phyloP scores from a whole-genome alignment of 2,113 vertebrate genomes.

The Pelecanus crispus region DNA sequence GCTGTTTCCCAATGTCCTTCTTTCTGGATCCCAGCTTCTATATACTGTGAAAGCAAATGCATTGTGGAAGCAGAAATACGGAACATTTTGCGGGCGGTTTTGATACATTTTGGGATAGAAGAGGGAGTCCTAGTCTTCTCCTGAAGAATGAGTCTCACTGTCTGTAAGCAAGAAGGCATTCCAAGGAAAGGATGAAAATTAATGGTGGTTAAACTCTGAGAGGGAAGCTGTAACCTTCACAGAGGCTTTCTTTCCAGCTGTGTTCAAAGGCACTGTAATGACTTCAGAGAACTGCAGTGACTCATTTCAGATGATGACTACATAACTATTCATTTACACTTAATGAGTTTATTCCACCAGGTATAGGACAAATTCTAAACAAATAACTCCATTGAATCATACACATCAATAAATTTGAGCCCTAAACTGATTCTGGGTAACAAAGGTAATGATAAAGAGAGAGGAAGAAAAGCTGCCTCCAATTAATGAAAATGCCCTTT shows the following conservation, averaged over 20 bases:
- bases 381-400: conserved; percentile 68
- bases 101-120: not conserved
- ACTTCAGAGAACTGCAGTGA: conserved; percentile 67
- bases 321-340: conserved; percentile 74
- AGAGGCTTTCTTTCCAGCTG: conserved; percentile 64
- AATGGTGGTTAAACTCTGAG: conserved; percentile 40
- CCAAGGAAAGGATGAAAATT: conserved; percentile 12
- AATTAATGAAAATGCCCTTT: conserved; percentile 80
- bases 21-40: not conserved
- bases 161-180: not conserved
- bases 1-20: not conserved
- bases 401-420: conserved; percentile 68
- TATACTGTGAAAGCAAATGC: not conserved
- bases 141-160: not conserved
- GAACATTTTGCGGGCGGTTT: not conserved
- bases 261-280: conserved; percentile 64
- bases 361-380: conserved; percentile 70
- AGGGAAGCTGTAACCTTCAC: conserved; percentile 61
- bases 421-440: conserved; percentile 60
- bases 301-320: conserved; percentile 74
- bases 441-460: conserved; percentile 68
- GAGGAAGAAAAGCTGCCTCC: conserved; percentile 64
- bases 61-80: not conserved
- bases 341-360: conserved; percentile 77
- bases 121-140: fast-evolving